Evolutionary conservation across 2,888 invertebrate genomes (phyloP).

Genomic region (Dilophus febrilis): DNA sequence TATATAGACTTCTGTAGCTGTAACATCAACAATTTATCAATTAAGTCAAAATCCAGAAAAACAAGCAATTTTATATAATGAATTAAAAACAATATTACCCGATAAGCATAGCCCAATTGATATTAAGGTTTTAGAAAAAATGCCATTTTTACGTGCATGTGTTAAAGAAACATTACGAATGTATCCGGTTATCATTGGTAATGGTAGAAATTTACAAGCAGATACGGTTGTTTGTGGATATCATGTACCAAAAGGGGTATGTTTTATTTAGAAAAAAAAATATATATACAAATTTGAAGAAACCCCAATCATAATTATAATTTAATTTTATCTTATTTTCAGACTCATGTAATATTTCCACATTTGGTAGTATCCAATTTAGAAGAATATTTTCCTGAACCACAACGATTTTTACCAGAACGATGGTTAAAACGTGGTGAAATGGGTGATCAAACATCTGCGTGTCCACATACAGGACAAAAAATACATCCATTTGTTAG

Average conservation of each 20-base stretch:
- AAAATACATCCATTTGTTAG: slow-evolving; percentile 59
- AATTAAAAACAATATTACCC: slow-evolving; percentile 41
- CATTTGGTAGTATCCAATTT: slow-evolving; percentile 60
- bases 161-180: slow-evolving; percentile 64
- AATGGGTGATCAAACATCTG: slow-evolving; percentile 16
- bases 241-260: slow-evolving; percentile 65
- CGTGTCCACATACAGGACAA: slow-evolving; percentile 29
- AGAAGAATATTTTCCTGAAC: slow-evolving; percentile 52
- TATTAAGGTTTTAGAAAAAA: slow-evolving; percentile 40
- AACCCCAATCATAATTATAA: too few relatives aligned
- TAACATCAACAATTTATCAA: slow-evolving; percentile 57
- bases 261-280: slow-evolving; percentile 15
- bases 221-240: slow-evolving; percentile 62
- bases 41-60: slow-evolving; percentile 51
- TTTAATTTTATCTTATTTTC: slow-evolving; percentile 10
- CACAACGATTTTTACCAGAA: slow-evolving; percentile 53
- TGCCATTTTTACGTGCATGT: slow-evolving; percentile 57
- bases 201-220: slow-evolving; percentile 56
- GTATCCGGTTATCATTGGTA: slow-evolving; percentile 66
- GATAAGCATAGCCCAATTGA: slow-evolving; percentile 35
- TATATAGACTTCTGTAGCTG: slow-evolving; percentile 49
- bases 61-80: slow-evolving; percentile 44
- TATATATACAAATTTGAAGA: not conserved
- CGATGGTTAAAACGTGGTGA: slow-evolving; percentile 50
- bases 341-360: slow-evolving; percentile 67